Base-by-base conservation (phyloP, 2,888 invertebrate species). In the Caenorhabditis sinica region DNA sequence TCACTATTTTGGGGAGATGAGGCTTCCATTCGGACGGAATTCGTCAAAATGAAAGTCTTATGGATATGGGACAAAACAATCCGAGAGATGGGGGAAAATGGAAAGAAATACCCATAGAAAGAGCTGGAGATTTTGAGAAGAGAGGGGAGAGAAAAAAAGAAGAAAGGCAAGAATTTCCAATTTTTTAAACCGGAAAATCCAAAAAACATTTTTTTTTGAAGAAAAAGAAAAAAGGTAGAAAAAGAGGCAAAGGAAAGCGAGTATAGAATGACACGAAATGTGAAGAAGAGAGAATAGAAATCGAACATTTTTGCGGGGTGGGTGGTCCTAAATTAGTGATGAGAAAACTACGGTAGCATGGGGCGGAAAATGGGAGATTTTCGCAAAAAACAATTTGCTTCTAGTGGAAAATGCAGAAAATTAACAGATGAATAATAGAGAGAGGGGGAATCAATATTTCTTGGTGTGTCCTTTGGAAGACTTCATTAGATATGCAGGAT, bases 291-390 rank as follows among this genome's bases (percentile, higher is more conserved):
- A 49, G 20, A 49, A 20, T 9, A 40, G 40, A n/a, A n/a, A n/a
- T n/a, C n/a, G 40, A 40, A 40, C 40, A 13, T 4, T 13, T 40
- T 9, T 9, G 40, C 9, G 40, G 13, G 20, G 6, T 20, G 49
- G 49, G 49, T n/a, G 20, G 3, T 49, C 20, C n/a, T 30, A 49
- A 49, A 68, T 53, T 68, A 68, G 68, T 68, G 68, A 68, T 45
- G 49, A 66, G 65, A 63, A 43, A 28, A 68, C 33, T 68, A 68
- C 36, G 28, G 68, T 68, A 68, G 28, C 20, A 63, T 13, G 17
- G 30, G 33, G 28, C 20, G 28, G 17, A 33, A 30, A 30, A 33
- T 45, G 11, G 5, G n/a, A 45, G 15, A 15, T 45, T 45, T 2
- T 45, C 45, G 25, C 2, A 56, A 9, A 28, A 11, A 25, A 6